phyloP scores from a whole-genome alignment of 2,113 vertebrate genomes.

The Tenebrosternarchus preto region DNA sequence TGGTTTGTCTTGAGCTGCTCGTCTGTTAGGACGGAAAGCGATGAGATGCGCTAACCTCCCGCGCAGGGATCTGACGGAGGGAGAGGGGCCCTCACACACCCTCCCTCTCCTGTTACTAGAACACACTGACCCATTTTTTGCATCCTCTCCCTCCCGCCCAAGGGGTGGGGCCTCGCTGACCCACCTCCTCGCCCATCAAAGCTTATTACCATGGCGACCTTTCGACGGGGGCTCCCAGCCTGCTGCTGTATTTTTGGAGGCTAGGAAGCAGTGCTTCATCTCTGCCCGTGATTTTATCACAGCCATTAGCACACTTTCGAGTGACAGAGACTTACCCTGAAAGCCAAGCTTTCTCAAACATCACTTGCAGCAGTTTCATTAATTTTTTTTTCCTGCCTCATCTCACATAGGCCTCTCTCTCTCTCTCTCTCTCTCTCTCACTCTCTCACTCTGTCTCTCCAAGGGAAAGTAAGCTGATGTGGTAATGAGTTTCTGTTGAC shows the following conservation, averaged over 20 bases:
- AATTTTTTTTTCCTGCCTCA: no score
- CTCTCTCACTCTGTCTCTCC: not conserved
- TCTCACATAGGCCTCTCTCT: not conserved
- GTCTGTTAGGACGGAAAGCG: not conserved
- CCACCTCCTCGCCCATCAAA: not conserved
- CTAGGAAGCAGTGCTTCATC: not conserved
- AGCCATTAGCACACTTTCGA: not conserved
- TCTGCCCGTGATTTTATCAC: not conserved
- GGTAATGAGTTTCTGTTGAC: not conserved
- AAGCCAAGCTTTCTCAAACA: not conserved
- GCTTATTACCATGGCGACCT: conserved; percentile 19
- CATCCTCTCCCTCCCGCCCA: not conserved
- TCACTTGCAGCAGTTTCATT: not conserved
- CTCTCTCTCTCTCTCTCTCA: not conserved
- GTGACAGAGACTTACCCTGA: not conserved
- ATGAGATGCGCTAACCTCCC: not conserved
- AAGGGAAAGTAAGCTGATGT: not conserved
- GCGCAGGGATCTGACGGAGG: not conserved
- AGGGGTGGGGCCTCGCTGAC: not conserved
- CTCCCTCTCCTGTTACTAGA: conserved; percentile 6
- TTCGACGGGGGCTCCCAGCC: conserved; percentile 43
- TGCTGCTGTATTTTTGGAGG: conserved; percentile 1
- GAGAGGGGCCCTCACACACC: not conserved
- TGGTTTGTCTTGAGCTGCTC: not conserved
- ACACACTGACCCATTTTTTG: conserved; percentile 13